phyloP scores from a whole-genome alignment of 2,113 vertebrate genomes.

The Pteropus alecto region DNA sequence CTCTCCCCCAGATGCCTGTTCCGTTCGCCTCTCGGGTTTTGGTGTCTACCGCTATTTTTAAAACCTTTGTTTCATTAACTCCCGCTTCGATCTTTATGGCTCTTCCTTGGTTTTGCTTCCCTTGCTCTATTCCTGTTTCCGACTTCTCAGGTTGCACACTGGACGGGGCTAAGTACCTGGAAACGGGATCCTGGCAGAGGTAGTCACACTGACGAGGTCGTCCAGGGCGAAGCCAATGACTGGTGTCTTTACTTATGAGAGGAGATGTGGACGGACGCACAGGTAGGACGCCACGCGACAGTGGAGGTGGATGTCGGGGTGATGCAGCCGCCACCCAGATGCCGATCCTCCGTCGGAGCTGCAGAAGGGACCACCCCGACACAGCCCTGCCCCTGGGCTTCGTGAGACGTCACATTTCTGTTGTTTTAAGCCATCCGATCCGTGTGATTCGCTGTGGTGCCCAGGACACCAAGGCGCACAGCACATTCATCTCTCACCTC shows the following conservation, averaged over 20 bases:
- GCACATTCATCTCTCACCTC: background rate
- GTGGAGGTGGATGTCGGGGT: no score
- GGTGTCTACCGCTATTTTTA: accelerated
- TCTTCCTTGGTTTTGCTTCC: background rate
- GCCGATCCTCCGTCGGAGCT: background rate
- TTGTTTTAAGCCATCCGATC: no score
- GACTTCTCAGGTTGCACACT: background rate
- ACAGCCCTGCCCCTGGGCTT: background rate
- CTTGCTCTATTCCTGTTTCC: background rate
- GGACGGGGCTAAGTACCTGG: no score
- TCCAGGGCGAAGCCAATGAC: background rate
- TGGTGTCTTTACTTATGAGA: background rate
- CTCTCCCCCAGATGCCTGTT: no score
- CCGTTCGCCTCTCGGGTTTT: no score
- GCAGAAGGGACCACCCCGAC: background rate
- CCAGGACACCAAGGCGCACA: background rate
- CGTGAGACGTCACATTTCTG: background rate
- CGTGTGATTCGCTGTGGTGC: no score
- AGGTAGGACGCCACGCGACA: no score
- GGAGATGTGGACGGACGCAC: no score
- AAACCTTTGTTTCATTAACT: no score
- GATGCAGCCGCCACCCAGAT: no score
- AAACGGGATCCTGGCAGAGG: background rate
- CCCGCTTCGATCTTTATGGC: background rate
- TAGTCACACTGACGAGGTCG: no score